phyloP scores from a whole-genome alignment of 2,113 vertebrate genomes.

The Scalopus aquaticus region DNA sequence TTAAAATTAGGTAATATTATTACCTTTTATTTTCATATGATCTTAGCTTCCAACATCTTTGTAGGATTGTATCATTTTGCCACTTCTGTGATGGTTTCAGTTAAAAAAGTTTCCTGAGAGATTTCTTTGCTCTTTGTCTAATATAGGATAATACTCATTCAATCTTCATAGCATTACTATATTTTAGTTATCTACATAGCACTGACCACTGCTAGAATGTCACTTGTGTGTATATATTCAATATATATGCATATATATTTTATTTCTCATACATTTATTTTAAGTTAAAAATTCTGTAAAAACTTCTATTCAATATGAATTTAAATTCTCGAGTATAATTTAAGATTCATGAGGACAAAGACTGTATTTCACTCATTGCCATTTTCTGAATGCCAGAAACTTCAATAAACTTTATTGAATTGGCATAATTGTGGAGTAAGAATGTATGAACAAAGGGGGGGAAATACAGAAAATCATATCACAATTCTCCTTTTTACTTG shows the following conservation, averaged over 20 bases:
- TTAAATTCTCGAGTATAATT: neutral
- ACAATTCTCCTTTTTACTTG: neutral
- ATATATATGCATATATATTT: neutral
- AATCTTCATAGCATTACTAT: neutral
- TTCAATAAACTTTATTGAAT: neutral
- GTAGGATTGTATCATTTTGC: neutral
- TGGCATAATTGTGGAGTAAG: neutral
- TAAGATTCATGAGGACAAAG: neutral
- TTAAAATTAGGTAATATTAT: neutral
- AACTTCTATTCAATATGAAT: neutral
- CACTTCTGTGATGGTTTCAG: neutral
- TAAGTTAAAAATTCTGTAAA: neutral
- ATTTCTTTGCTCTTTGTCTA: neutral
- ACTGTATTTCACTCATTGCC: neutral
- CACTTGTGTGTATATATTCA: neutral
- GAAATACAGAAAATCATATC: neutral
- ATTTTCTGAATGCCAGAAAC: neutral
- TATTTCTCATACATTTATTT: neutral
- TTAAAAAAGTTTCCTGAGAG: neutral
- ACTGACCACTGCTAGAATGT: neutral
- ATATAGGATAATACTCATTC: neutral
- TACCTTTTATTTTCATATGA: neutral
- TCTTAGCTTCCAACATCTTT: neutral
- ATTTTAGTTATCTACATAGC: neutral
- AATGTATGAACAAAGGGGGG: neutral